Evolutionary conservation across 1,140 invertebrate species (phyloP).

Genomic region (Triops longicaudatus): DNA sequence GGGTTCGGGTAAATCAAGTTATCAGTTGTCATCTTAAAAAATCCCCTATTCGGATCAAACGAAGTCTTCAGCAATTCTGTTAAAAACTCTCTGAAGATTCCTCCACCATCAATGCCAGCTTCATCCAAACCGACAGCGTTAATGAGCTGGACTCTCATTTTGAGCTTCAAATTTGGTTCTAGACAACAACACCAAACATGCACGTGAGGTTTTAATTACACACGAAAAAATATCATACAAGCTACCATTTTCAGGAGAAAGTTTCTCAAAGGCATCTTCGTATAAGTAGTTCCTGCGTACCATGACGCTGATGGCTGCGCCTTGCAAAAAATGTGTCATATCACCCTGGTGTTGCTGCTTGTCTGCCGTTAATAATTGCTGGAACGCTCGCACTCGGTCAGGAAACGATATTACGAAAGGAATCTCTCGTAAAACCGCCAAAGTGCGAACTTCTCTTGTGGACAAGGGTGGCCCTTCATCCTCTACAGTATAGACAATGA

Average conservation of each 20-base stretch:
- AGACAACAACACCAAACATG: constrained; percentile 29
- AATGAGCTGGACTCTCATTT: constrained; percentile 79
- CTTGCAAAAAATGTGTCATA: constrained; percentile 60
- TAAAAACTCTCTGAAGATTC: constrained; percentile 81
- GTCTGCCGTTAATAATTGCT: constrained; percentile 61
- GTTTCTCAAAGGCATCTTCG: constrained; percentile 93
- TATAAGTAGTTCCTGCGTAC: constrained; percentile 87
- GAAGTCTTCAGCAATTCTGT: constrained; percentile 85
- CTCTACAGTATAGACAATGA: constrained; percentile 30
- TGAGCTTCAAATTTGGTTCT: constrained; percentile 78
- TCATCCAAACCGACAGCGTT: constrained; percentile 85
- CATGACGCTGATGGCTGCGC: constrained; percentile 64
- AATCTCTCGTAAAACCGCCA: constrained; percentile 80
- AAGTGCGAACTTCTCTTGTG: constrained; percentile 74
- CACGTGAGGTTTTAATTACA: too few relatives aligned
- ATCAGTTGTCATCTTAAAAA: constrained; percentile 84
- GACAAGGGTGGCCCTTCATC: constrained; percentile 69
- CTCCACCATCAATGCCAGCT: constrained; percentile 92
- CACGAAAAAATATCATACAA: constrained; percentile 17
- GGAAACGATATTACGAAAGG: constrained; percentile 89
- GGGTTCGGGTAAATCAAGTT: constrained; percentile 94
- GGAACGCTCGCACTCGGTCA: constrained; percentile 75
- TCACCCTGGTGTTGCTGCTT: constrained; percentile 64
- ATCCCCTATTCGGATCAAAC: constrained; percentile 93
- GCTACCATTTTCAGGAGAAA: constrained; percentile 76